A percentile compares a stretch with the other conserved stretches of the same genome.
These are phyloP conservation scores for Triplophysa yarkandensis DNA, from an alignment of 2,797 vertebrate species.

Conservation along the genomic window DNA sequence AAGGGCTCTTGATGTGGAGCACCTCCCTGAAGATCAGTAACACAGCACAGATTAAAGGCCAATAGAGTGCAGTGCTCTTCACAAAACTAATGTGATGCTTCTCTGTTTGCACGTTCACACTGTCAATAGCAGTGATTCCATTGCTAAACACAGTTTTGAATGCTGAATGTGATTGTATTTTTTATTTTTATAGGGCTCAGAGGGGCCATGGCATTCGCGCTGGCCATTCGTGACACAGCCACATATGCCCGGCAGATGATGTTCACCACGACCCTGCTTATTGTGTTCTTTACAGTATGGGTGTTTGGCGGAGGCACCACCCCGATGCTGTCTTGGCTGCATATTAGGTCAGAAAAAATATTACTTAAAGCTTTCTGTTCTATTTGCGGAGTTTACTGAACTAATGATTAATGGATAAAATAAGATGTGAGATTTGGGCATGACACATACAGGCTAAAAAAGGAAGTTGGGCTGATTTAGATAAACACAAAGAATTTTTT, in stretches of 20 bases:
- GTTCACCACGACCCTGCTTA: conserved; percentile 96
- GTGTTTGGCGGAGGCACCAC: conserved; percentile 96
- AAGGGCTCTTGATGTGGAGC: conserved; percentile 15
- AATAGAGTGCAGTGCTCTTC: conserved; percentile 14
- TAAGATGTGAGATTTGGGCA: neutral
- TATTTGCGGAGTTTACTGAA: neutral
- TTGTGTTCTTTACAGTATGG: conserved; percentile 98
- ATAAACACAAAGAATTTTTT: neutral
- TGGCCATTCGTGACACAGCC: conserved; percentile 94
- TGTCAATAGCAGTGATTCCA: neutral
- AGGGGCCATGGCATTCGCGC: conserved; percentile 94
- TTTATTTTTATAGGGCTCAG: conserved; percentile 81
- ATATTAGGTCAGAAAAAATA: conserved; percentile 92
- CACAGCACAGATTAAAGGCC: conserved; percentile 14
- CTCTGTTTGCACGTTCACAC: neutral
- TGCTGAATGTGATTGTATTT: neutral
- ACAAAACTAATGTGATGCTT: neutral
- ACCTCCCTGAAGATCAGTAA: conserved; percentile 24
- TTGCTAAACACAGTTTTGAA: conserved; percentile 11
- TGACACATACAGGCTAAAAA: neutral
- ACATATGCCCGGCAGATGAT: conserved; percentile 96
- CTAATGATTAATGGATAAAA: too few species aligned
- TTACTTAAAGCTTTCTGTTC: neutral
- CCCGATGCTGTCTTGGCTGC: conserved; percentile 94
- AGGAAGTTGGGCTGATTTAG: neutral